Base-by-base conservation (phyloP, 1,140 invertebrate genomes). In the Pomacea maculata region DNA sequence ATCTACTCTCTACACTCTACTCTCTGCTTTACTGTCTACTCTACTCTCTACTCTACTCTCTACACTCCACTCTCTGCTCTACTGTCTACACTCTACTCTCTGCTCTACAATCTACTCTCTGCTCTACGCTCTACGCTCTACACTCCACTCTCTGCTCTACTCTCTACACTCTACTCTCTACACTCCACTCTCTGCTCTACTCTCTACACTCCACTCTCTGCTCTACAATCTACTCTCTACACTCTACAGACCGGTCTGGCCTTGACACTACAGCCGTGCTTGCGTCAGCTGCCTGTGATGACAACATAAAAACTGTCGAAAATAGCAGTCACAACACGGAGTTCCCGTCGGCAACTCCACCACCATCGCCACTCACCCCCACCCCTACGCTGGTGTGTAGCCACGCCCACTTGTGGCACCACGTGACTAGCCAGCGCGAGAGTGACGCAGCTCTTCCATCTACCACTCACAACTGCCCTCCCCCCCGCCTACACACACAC, bases 291-390 rank as follows among this genome's bases (percentile, higher is more conserved):
- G n/a, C 3, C 3, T 19, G 64, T 11, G 21, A 70, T 34, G 67
- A 25, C 67, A 70, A 70, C 67, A 70, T 70, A 70, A 70, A 70
- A 70, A 70, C 21, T 70, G n/a, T 34, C 67, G 1, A 70, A 70
- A 70, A 70, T 70, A 70, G 21, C 21, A 6, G 67, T 70, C 67
- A 70, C 5, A 70, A 34, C n/a, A 70, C 6, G 67, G 67, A 34
- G 67, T 70, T 70, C 67, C 67, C 67, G 21, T 25, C 67, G 29
- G 67, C 67, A 70, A 70, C 67, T 17, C 11, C 11, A 14, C 57
- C 15, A 14, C 34, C 25, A 25, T 25, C 34, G 34, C 57, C 57
- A 61, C 57, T 61, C 34, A 2, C 34, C 34, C 34, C 34, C 34
- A 45, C 0, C 2, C 34, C 2, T 6, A 45, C 34, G 6, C 34